A percentile compares a stretch with the other conserved stretches of the same genome.
phyloP scores from a whole-genome alignment of 2,797 vertebrate species.

The Mastacembelus armatus region DNA sequence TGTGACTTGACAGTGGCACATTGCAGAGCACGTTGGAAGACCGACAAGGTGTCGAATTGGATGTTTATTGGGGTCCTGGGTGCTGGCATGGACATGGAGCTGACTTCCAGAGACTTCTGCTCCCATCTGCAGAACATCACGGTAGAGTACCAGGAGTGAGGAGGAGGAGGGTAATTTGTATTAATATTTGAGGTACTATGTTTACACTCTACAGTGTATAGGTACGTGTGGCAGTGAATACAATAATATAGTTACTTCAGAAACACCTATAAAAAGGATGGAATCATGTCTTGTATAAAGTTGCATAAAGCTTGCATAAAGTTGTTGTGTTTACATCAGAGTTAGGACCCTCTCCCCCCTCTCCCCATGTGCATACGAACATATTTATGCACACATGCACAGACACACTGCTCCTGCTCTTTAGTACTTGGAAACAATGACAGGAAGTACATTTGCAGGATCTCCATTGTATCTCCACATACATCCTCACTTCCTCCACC shows the following conservation, averaged over 20 bases:
- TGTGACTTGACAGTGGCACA: slow-evolving; percentile 9
- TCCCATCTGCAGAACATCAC: slow-evolving; percentile 36
- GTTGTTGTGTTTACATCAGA: slow-evolving; percentile 48
- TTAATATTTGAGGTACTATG: slow-evolving; percentile 1
- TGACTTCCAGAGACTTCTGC: slow-evolving; percentile 31
- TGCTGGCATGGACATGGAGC: slow-evolving; percentile 50
- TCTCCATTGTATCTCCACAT: slow-evolving; percentile 76
- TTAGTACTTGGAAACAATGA: slow-evolving; percentile 56
- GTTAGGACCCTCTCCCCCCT: too few species aligned
- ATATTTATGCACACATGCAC: slow-evolving; percentile 20
- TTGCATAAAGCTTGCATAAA: too few species aligned
- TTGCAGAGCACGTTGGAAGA: slow-evolving; percentile 16
- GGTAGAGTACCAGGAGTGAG: slow-evolving; percentile 48
- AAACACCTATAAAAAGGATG: background rate
- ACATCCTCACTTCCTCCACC: slow-evolving; percentile 68
- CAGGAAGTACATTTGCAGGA: slow-evolving; percentile 77
- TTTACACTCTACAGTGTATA: background rate
- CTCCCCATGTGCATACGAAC: slow-evolving; percentile 19
- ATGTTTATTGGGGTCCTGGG: slow-evolving; percentile 37
- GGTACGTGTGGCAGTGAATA: background rate
- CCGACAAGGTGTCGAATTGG: slow-evolving; percentile 2
- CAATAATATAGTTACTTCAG: background rate
- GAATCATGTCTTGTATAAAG: too few species aligned
- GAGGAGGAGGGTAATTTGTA: background rate
- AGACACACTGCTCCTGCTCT: slow-evolving; percentile 57